Evolutionary conservation across 1,140 invertebrate genomes (phyloP).

Genomic region (Adoxophyes honmai): DNA sequence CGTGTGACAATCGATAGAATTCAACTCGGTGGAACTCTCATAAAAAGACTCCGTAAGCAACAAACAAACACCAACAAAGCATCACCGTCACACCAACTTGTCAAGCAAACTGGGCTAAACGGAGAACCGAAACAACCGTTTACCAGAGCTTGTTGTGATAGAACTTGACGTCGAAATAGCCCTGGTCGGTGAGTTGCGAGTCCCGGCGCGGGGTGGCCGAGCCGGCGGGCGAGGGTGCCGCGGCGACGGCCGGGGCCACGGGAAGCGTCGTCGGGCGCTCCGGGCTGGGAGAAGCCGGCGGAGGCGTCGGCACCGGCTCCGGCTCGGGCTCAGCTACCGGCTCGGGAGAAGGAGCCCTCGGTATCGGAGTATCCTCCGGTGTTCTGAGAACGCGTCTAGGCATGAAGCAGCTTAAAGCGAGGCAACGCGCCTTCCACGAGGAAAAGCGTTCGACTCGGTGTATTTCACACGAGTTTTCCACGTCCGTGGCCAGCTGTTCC

Average conservation of each 20-base stretch:
- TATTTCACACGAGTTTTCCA: no score
- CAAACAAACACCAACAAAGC: not conserved
- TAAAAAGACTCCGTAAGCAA: not conserved
- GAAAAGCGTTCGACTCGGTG: no score
- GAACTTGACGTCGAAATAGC: constrained; percentile 81
- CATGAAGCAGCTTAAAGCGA: no score
- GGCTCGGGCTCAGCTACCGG: not conserved
- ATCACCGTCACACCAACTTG: not conserved
- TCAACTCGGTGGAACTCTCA: not conserved
- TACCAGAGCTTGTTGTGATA: constrained; percentile 82
- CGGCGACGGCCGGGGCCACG: constrained; percentile 23
- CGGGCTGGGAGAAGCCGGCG: constrained; percentile 17
- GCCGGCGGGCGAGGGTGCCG: constrained; percentile 30
- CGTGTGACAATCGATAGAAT: not conserved
- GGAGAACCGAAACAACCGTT: constrained; percentile 19
- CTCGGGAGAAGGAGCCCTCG: not conserved
- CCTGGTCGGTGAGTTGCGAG: constrained; percentile 76
- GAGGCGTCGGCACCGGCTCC: not conserved
- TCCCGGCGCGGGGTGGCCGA: constrained; percentile 32
- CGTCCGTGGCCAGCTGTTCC: no score
- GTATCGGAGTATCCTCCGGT: not conserved
- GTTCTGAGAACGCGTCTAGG: not conserved
- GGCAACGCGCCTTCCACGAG: no score
- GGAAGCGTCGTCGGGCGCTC: constrained; percentile 36
- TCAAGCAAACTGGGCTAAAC: not conserved